phyloP scores from a whole-genome alignment of 2,888 invertebrate genomes.

The Entomobrya proxima region DNA sequence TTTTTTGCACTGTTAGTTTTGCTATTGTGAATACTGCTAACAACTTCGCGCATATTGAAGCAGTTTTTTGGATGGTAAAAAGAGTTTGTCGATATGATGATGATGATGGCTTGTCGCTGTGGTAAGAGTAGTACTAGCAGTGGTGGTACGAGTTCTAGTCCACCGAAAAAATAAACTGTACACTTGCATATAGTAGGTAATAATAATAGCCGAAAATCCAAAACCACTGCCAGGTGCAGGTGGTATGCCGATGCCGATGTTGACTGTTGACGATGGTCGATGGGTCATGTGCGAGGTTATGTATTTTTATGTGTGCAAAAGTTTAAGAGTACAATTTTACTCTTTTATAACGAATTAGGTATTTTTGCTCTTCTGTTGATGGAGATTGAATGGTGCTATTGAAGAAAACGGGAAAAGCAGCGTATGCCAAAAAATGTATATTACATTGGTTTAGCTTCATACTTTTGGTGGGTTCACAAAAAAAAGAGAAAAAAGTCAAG shows the following conservation, averaged over 20 bases:
- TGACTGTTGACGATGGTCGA: too few species aligned
- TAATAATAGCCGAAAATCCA: too few species aligned
- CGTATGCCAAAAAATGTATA: too few species aligned
- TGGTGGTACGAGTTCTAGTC: neutral
- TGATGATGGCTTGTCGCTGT: conserved; percentile 27
- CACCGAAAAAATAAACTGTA: neutral
- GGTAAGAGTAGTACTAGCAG: too few species aligned
- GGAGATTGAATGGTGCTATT: neutral
- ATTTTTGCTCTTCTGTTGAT: neutral
- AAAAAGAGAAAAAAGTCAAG: neutral
- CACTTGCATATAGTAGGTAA: too few species aligned
- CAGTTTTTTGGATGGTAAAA: conserved; percentile 3
- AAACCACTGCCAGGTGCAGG: too few species aligned
- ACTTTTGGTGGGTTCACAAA: too few species aligned
- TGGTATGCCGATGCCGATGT: conserved; percentile 7
- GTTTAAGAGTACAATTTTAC: neutral
- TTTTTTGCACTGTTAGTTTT: too few species aligned
- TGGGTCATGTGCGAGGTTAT: too few species aligned
- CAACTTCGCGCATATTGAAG: neutral
- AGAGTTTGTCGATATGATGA: conserved; percentile 22
- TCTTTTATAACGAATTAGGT: neutral
- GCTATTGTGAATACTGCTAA: neutral
- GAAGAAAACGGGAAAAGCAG: neutral
- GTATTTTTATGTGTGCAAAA: neutral
- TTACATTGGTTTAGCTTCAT: too few species aligned